phyloP scores from a whole-genome alignment of 2,797 vertebrate species.

The Scleropages formosus region DNA sequence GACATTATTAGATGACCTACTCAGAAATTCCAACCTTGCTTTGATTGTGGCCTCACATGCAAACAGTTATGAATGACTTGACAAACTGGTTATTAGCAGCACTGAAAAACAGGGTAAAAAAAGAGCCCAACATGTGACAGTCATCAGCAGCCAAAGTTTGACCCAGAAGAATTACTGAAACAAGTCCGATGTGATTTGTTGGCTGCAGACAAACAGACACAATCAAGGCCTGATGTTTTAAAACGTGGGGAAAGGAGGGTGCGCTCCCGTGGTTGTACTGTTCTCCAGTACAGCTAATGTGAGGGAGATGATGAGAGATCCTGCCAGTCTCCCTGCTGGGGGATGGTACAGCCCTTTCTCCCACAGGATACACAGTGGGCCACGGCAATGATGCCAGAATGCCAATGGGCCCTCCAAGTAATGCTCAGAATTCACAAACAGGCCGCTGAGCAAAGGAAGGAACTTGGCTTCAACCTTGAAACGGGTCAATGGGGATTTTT shows the following conservation, averaged over 20 bases:
- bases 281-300: neutral
- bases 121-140: neutral
- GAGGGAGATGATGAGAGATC: slow-evolving; percentile 22
- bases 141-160: neutral
- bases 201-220: neutral
- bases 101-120: slow-evolving; percentile 12
- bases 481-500: neutral
- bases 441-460: neutral
- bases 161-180: neutral
- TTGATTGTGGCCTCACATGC: neutral
- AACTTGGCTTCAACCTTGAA: slow-evolving; percentile 22
- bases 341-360: neutral
- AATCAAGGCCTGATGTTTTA: slow-evolving; percentile 9
- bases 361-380: slow-evolving; percentile 10
- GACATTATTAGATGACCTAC: slow-evolving; percentile 5
- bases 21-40: slow-evolving; percentile 12
- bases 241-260: no score
- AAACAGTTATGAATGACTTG: neutral
- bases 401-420: neutral
- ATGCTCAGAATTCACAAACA: slow-evolving; percentile 13
- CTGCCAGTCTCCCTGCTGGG: neutral
- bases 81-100: neutral
- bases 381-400: neutral
- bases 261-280: neutral
- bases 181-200: neutral